A percentile compares a stretch with the other conserved stretches of the same genome.
Conservation (phyloP, 2,888 invertebrate species). For the Iselma pallidipennis region DNA sequence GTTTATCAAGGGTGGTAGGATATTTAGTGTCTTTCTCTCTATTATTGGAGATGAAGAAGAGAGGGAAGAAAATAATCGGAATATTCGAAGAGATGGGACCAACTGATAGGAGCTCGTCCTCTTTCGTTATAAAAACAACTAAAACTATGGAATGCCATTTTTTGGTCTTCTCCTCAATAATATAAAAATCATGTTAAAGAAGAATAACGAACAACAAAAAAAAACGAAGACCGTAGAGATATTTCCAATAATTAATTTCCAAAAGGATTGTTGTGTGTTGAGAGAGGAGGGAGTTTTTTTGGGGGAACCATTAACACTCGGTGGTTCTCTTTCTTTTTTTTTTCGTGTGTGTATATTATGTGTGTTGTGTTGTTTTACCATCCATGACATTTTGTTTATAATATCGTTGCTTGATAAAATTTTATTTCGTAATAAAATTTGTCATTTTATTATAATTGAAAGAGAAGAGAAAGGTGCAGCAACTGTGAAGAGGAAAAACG, state of each 20-base stretch:
- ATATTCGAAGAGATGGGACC: slow-evolving; percentile 48
- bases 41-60: slow-evolving; percentile 38
- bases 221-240: not conserved
- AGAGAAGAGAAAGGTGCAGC: no score
- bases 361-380: slow-evolving; percentile 36
- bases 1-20: slow-evolving; percentile 52
- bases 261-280: slow-evolving; percentile 11
- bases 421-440: slow-evolving; percentile 48
- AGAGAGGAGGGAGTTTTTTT: slow-evolving; percentile 19
- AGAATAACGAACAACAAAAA: not conserved
- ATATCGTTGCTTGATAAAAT: slow-evolving; percentile 45
- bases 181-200: slow-evolving; percentile 45
- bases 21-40: not conserved
- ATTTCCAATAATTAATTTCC: not conserved
- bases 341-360: no score
- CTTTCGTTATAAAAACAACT: not conserved
- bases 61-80: slow-evolving; percentile 36
- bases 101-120: slow-evolving; percentile 40
- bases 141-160: slow-evolving; percentile 47
- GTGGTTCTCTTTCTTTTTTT: not conserved
- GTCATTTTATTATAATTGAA: slow-evolving; percentile 41
- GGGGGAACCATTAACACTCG: slow-evolving; percentile 38
- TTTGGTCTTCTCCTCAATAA: slow-evolving; percentile 37
- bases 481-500: no score
- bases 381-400: slow-evolving; percentile 46